Base-by-base conservation (phyloP, 2,888 invertebrate species). In the Dexiosoma caninum region DNA sequence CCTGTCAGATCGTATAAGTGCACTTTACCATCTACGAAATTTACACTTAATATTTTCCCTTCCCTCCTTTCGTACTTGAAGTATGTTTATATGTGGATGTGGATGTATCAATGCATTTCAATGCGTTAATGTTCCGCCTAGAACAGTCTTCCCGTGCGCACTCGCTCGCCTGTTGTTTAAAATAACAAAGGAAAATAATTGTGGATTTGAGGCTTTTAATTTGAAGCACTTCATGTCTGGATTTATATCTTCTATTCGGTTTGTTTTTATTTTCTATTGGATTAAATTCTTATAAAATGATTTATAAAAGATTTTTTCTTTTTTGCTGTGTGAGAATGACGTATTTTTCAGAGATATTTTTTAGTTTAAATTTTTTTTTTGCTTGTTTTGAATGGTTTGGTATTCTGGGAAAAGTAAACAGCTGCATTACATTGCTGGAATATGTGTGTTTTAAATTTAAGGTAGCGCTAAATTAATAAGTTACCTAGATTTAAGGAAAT, bases 261-360 rank as follows among this genome's bases (percentile, higher is more conserved):
- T 80, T 80, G 53, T 80, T 71, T 80, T 71, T 62, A 72, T 80
- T 72, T 67, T 62, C 55, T 27, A 62, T 62, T 55, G 76, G 72
- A 77, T 81, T 81, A 81, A 81, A 72, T 69, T 81, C 57, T 81
- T 81, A 42, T 62, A 76, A 79, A 76, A 55, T 76, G 69, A 69
- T 55, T 77, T 77, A 55, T 21, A 70, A 30, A 21, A 37, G 27
- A 53, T 59, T 37, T 60, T 60, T 14, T 37, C n/a, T n/a, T 59
- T 37, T 60, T 60, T 14, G 8, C 7, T 27, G 55, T 46, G 74
- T 30, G 19, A 30, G 55, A 55, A 23, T n/a, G 37, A 46, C 46
- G 27, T 64, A 44, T 74, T 46, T 40, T 49, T 21, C 6, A 49
- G 23, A 32, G 19, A 42, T 44, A 51, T 67, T 67, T 67, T 27